A percentile compares a stretch with the other conserved stretches of the same genome.
Evolutionary conservation across 2,797 vertebrate species (phyloP).

Genomic region (Carapus acus): DNA sequence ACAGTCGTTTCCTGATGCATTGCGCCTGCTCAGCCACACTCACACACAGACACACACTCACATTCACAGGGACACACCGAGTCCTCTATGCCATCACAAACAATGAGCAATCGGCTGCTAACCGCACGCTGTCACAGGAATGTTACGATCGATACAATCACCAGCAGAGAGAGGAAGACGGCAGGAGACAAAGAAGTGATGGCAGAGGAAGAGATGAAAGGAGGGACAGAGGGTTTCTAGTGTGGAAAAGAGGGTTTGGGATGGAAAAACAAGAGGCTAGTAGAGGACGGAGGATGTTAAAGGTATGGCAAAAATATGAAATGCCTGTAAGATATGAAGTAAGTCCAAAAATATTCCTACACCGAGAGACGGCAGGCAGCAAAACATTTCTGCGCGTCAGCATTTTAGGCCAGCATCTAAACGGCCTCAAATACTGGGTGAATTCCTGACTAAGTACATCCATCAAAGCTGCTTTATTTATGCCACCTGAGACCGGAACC

Average conservation of each 20-base stretch:
- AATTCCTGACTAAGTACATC: constrained; percentile 6
- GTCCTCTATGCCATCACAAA: constrained; percentile 1
- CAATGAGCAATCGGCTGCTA: constrained; percentile 4
- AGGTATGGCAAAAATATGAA: background rate
- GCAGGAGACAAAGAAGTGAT: constrained; percentile 10
- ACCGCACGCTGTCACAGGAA: constrained; percentile 6
- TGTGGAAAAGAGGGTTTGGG: background rate
- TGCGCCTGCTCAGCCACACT: background rate
- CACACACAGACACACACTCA: constrained; percentile 4
- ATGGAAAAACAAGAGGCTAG: background rate
- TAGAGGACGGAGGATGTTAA: background rate
- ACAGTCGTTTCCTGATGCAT: background rate
- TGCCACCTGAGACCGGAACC: background rate
- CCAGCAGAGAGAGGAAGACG: constrained; percentile 14
- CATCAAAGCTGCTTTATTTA: background rate
- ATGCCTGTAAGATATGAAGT: constrained; percentile 1
- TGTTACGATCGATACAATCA: constrained; percentile 30
- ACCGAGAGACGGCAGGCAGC: background rate
- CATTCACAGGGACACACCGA: too few relatives aligned
- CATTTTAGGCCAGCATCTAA: background rate
- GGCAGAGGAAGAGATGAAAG: constrained; percentile 1
- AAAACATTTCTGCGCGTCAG: constrained; percentile 1
- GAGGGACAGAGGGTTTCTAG: background rate
- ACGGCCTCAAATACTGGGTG: background rate
- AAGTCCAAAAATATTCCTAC: background rate